These are phyloP conservation scores for Yasuhikotakia modesta DNA, from an alignment of 2,797 vertebrate species.

Conservation along the genomic window DNA sequence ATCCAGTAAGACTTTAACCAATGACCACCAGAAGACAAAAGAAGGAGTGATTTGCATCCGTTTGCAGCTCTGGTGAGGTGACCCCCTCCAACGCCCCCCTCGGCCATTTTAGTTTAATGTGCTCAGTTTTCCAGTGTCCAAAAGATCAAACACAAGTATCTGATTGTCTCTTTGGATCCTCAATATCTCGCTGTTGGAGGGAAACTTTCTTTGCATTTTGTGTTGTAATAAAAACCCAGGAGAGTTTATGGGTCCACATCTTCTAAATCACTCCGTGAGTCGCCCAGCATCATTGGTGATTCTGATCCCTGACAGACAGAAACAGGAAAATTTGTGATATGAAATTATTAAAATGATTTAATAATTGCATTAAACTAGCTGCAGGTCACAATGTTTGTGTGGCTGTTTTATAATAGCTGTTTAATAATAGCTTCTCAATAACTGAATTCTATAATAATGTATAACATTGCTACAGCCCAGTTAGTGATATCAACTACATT, in stretches of 20 bases:
- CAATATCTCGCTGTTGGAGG: constrained; percentile 66
- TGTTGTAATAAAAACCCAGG: constrained; percentile 51
- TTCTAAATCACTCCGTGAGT: constrained; percentile 95
- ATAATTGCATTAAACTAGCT: too few species aligned
- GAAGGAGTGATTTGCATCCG: constrained; percentile 42
- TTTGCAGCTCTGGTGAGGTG: constrained; percentile 66
- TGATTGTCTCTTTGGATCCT: constrained; percentile 67
- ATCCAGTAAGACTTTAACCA: constrained; percentile 17
- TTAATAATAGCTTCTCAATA: too few species aligned
- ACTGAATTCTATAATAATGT: too few species aligned
- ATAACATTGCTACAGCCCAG: background rate
- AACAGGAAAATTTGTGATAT: background rate
- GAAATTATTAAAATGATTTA: too few species aligned
- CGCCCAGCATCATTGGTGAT: constrained; percentile 97
- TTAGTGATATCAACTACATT: too few species aligned
- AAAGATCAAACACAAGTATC: constrained; percentile 72
- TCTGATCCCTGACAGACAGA: constrained; percentile 84
- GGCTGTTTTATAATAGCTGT: too few species aligned
- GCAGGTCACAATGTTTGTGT: too few species aligned
- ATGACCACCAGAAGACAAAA: background rate
- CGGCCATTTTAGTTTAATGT: too few species aligned
- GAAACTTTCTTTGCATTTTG: constrained; percentile 45
- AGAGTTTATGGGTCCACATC: constrained; percentile 89
- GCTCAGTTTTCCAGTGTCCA: constrained; percentile 60
- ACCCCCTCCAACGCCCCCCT: constrained; percentile 57